Evolutionary conservation across 2,888 invertebrate genomes (phyloP).

Genomic region (Priocnemis perturbator): DNA sequence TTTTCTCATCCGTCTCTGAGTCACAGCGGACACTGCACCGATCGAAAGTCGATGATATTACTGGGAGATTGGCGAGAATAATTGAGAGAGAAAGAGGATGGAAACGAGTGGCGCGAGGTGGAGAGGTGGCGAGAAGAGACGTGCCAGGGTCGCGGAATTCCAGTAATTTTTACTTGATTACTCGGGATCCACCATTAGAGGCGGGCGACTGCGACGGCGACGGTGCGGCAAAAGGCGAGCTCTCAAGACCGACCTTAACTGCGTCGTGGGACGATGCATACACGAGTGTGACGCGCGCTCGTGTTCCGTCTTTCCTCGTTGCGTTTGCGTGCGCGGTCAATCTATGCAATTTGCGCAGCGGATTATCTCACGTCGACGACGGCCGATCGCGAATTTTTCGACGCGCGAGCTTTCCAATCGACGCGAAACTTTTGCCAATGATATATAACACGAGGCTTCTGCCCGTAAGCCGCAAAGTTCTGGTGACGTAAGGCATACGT

Average conservation of each 20-base stretch:
- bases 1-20: no score
- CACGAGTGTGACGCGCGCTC: conserved; percentile 21
- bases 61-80: not conserved
- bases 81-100: not conserved
- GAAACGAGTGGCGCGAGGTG: not conserved
- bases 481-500: no score
- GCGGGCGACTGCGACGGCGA: conserved; percentile 7
- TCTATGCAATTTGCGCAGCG: not conserved
- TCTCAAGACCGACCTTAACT: conserved; percentile 42
- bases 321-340: conserved; percentile 10
- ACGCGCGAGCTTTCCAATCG: no score
- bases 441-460: no score
- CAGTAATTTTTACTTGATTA: conserved; percentile 49
- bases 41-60: no score
- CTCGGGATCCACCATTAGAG: conserved; percentile 33
- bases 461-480: no score
- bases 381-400: not conserved
- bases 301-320: conserved; percentile 27
- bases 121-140: conserved; percentile 11
- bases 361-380: not conserved
- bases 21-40: no score
- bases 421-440: no score
- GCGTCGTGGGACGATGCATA: conserved; percentile 36
- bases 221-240: conserved; percentile 30
- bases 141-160: conserved; percentile 43